Evolutionary conservation across 2,888 invertebrate species (phyloP).

Genomic region (Brenthis daphne): DNA sequence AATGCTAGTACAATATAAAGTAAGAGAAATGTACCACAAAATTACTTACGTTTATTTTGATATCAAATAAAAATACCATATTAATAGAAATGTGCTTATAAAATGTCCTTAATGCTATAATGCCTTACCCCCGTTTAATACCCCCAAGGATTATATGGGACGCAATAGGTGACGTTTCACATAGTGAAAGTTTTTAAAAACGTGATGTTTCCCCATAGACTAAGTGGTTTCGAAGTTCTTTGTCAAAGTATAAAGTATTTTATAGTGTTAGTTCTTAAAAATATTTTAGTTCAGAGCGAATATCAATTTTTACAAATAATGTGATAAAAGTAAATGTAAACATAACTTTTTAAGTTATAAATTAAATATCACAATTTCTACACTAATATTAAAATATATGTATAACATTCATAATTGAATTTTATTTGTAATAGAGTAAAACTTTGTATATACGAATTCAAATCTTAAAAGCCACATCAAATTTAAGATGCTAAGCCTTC

Average conservation of each 20-base stretch:
- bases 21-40: too few relatives aligned
- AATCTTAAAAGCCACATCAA: constrained; percentile 33
- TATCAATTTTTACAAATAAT: too few relatives aligned
- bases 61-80: not conserved
- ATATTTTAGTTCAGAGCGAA: not conserved
- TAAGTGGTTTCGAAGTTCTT: constrained; percentile 37
- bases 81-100: not conserved
- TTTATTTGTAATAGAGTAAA: not conserved
- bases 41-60: not conserved
- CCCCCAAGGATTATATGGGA: constrained; percentile 52
- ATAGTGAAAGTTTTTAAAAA: constrained; percentile 67
- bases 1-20: too few relatives aligned
- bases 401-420: not conserved
- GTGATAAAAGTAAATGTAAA: too few relatives aligned
- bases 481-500: constrained; percentile 46
- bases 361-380: not conserved
- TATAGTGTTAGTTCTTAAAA: constrained; percentile 44
- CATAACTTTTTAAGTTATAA: not conserved
- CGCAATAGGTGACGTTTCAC: constrained; percentile 65
- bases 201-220: constrained; percentile 51
- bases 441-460: constrained; percentile 13
- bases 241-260: constrained; percentile 50
- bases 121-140: constrained; percentile 62
- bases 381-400: not conserved
- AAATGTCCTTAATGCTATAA: constrained; percentile 29